Evolutionary conservation across 2,888 invertebrate genomes (phyloP).

Genomic region (Thereva nobilitata): DNA sequence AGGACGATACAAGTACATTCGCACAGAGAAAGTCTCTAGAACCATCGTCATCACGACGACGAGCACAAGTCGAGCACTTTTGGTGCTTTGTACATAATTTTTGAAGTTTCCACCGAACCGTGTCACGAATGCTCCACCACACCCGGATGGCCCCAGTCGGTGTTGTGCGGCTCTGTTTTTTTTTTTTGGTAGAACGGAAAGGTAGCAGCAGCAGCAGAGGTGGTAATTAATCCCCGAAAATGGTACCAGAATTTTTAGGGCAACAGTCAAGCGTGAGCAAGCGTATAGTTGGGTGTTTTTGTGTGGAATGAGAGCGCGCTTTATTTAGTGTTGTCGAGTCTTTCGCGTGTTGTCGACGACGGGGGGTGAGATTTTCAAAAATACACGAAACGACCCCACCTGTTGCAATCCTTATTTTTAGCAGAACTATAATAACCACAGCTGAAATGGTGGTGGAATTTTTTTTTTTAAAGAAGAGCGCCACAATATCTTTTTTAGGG

Average conservation of each 20-base stretch:
- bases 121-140: conserved; percentile 10
- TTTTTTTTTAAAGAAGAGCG: too few species aligned
- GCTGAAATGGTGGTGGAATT: neutral
- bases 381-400: conserved; percentile 16
- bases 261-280: conserved; percentile 2
- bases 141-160: neutral
- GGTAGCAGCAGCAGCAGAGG: too few species aligned
- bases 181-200: too few species aligned
- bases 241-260: conserved; percentile 12
- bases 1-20: too few species aligned
- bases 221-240: conserved; percentile 18
- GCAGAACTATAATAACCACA: conserved; percentile 9
- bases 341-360: conserved; percentile 1
- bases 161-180: neutral
- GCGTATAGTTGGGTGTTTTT: neutral
- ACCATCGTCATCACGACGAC: neutral
- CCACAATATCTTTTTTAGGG: too few species aligned
- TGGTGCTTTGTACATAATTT: conserved; percentile 22
- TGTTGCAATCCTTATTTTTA: conserved; percentile 30
- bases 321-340: neutral
- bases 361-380: conserved; percentile 10
- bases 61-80: conserved; percentile 6
- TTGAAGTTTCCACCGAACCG: conserved; percentile 15
- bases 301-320: neutral
- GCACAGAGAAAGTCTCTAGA: too few species aligned